Conservation (phyloP, 2,888 invertebrate genomes). For the Rhorus exstirpatorius region DNA sequence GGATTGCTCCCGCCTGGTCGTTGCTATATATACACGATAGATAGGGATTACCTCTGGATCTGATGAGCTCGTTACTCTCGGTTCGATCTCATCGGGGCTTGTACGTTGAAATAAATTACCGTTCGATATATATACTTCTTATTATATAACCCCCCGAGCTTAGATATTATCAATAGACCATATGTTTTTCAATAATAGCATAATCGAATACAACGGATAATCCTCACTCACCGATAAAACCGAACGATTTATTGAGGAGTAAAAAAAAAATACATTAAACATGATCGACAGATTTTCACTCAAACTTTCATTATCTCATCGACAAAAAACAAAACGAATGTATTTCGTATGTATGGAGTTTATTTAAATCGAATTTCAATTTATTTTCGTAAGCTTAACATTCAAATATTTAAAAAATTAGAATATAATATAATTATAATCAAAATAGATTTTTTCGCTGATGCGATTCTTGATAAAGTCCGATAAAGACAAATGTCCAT, state of each 20-base stretch:
- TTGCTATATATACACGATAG: too few species aligned
- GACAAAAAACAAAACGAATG: not conserved
- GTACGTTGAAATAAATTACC: conserved; percentile 54
- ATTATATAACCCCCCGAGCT: conserved; percentile 12
- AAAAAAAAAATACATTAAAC: not conserved
- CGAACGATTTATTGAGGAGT: conserved; percentile 12
- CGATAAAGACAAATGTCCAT: too few species aligned
- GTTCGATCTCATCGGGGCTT: conserved; percentile 34
- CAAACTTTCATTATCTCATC: too few species aligned
- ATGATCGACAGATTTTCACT: too few species aligned
- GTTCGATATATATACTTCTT: conserved; percentile 14
- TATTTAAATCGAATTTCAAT: too few species aligned
- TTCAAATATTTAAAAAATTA: too few species aligned
- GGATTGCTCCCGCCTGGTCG: conserved; percentile 45
- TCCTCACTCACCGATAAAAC: not conserved
- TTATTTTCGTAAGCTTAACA: too few species aligned
- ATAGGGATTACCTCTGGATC: conserved; percentile 58
- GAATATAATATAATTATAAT: too few species aligned
- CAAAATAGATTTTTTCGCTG: too few species aligned
- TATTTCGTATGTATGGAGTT: too few species aligned
- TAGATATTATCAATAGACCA: conserved; percentile 14
- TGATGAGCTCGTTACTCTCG: conserved; percentile 27
- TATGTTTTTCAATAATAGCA: conserved; percentile 28
- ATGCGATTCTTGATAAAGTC: too few species aligned
- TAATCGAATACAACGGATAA: not conserved